phyloP scores from a whole-genome alignment of 2,888 invertebrate species.

The Coleophora flavipennella region DNA sequence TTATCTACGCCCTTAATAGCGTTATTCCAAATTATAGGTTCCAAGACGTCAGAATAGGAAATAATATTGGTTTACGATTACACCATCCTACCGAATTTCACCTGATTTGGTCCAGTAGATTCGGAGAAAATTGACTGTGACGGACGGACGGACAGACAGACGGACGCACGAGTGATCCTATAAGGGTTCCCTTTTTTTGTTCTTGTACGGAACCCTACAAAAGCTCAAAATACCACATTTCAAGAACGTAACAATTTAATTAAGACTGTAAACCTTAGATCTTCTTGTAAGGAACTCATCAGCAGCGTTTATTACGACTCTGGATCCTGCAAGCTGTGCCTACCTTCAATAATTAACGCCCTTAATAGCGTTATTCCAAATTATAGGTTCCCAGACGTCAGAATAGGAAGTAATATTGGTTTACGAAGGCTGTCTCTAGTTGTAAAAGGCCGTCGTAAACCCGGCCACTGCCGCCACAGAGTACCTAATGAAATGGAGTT shows the following conservation, averaged over 20 bases:
- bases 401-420: constrained; percentile 23
- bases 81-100: no score
- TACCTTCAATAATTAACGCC: background rate
- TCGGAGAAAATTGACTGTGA: no score
- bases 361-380: constrained; percentile 1
- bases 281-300: no score
- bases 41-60: constrained; percentile 18
- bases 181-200: no score
- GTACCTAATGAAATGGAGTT: constrained; percentile 28
- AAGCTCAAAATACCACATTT: no score
- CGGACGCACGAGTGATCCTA: no score
- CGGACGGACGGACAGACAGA: no score
- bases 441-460: constrained; percentile 31
- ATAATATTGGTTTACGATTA: constrained; percentile 21
- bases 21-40: constrained; percentile 1
- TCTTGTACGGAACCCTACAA: no score
- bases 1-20: background rate
- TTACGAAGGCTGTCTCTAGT: constrained; percentile 17
- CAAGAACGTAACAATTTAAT: no score
- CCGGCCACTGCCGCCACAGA: constrained; percentile 25
- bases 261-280: no score
- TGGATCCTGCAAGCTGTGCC: background rate
- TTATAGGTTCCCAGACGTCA: constrained; percentile 8
- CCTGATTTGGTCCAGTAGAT: no score
- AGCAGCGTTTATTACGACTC: no score